Conservation (phyloP, 2,888 invertebrate genomes). For the Synergus itoensis region DNA sequence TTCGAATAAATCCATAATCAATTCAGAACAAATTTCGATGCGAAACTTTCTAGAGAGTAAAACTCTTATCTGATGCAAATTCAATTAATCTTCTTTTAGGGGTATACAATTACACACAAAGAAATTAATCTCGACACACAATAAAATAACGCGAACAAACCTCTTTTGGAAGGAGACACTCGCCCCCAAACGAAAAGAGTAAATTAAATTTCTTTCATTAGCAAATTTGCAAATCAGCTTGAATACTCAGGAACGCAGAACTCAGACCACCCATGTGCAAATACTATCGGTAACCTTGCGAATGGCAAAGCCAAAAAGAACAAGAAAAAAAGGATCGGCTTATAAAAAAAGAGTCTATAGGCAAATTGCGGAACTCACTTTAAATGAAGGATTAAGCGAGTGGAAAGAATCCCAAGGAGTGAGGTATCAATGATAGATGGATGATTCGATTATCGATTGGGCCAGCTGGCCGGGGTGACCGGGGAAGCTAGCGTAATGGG, state of each 20-base stretch:
- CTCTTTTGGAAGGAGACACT: neutral
- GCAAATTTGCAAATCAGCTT: conserved; percentile 5
- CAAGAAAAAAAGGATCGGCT: neutral
- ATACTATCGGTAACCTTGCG: neutral
- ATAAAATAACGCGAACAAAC: neutral
- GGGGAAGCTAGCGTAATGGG: conserved; percentile 37
- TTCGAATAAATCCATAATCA: too few species aligned
- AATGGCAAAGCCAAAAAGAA: neutral
- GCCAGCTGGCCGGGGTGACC: conserved; percentile 8
- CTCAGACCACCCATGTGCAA: conserved; percentile 7
- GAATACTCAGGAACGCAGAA: neutral
- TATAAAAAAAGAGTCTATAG: conserved; percentile 7
- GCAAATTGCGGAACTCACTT: conserved; percentile 26
- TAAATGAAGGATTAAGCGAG: neutral
- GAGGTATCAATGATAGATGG: conserved; percentile 22
- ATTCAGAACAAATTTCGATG: too few species aligned
- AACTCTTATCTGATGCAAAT: too few species aligned
- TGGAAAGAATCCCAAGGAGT: neutral
- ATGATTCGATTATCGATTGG: conserved; percentile 34
- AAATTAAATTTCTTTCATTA: neutral
- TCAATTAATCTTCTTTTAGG: neutral
- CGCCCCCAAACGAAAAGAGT: neutral
- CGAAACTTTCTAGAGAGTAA: too few species aligned
- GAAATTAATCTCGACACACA: neutral
- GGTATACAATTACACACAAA: neutral